Evolutionary conservation across 2,113 vertebrate species (phyloP), one percentile per base, ranked within the genome.

Genomic region (Collichthys lucidus): DNA sequence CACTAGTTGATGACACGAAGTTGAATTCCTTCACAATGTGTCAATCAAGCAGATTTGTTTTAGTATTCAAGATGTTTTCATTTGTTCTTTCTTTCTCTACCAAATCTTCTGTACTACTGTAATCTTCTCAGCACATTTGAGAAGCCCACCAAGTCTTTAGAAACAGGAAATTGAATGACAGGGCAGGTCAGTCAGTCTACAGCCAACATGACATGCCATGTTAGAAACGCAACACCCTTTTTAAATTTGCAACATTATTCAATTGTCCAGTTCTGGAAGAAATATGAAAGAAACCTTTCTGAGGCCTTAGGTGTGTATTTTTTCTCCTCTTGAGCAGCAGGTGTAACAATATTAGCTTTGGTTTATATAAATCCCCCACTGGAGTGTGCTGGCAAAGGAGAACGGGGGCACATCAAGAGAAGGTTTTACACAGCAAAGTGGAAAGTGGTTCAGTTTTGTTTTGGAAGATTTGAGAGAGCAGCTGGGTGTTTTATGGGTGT

Each of bases 281-380:
- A 85, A 89, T 81, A 26, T 85, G 46, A 87, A 90, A 80, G 66
- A 10, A 44, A 17, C 40, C 16, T 31, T 86, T 62, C 46, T 47
- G 61, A 63, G 70, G 65, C 47, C 53, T 60, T 47, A 53, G 63
- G 73, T 80, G 52, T 91, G 86, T 71, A 64, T 91, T 82, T 85
- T 79, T 82, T 50, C 42, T 49, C 61, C 57, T 88, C 74, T 56
- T 15, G 9, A 57, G 63, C 61, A 87, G 85, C 93, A 94, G 93
- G 93, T 95, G 92, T 81, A 92, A 92, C 85, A 94, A 94, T 94
- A 94, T 94, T 94, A 87, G 90, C 83, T 92, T 94, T 93, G 85
- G 81, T 93, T 94, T 88, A 89, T 88, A 67, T 82, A 80, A 91
- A 91, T 89, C 92, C 85, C 82, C 86, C 44, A 67, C 50, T 73